These are phyloP conservation scores for silkworm (Bombyx mori) DNA, from an alignment of 1,140 invertebrate species.

Conservation along the genomic window ASM3026992v2 NC_085109.1:9960501-9961000, in stretches of 20 bases:
- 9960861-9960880: slow-evolving; percentile 74
- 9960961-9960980: not conserved
- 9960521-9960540: no score
- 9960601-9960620: no score
- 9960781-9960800: slow-evolving; percentile 75
- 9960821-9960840: slow-evolving; percentile 75
- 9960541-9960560: no score
- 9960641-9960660: no score
- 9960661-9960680: no score
- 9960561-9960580: no score
- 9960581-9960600: no score
- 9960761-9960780: slow-evolving; percentile 70
- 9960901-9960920: slow-evolving; percentile 71
- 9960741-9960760: slow-evolving; percentile 77
- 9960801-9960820: slow-evolving; percentile 74
- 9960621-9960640: no score
- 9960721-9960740: slow-evolving; percentile 73
- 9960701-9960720: slow-evolving; percentile 71
- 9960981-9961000: not conserved
- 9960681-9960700: not conserved
- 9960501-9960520: no score
- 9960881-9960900: slow-evolving; percentile 74
- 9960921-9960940: slow-evolving; percentile 65
- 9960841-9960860: slow-evolving; percentile 75
- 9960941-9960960: slow-evolving; percentile 10